Conservation (phyloP, 2,113 vertebrate species). For the Melanotaenia duboulayi region DNA sequence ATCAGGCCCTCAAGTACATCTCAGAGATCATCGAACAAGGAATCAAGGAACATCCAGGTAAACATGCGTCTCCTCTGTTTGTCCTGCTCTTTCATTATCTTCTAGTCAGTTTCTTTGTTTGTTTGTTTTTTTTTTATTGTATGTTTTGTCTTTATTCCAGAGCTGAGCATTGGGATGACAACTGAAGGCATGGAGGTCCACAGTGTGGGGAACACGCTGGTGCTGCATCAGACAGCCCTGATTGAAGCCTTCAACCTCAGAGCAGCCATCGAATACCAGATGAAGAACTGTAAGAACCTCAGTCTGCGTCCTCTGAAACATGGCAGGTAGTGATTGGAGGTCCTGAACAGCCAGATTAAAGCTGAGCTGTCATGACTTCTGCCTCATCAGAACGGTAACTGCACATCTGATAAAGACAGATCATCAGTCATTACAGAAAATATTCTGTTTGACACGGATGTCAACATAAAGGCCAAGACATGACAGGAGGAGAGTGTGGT, state of each 20-base stretch:
- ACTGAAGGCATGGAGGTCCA: slow-evolving; percentile 93
- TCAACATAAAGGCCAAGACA: too few species aligned
- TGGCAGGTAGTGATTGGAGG: too few species aligned
- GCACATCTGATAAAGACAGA: too few species aligned
- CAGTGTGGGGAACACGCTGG: slow-evolving; percentile 94
- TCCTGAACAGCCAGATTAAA: too few species aligned
- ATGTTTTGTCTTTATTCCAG: slow-evolving; percentile 46
- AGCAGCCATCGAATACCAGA: slow-evolving; percentile 93
- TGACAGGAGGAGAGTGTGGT: too few species aligned
- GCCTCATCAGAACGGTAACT: too few species aligned
- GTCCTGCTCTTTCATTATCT: neutral
- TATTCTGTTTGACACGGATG: too few species aligned
- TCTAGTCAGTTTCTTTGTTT: too few species aligned
- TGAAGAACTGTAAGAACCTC: slow-evolving; percentile 84
- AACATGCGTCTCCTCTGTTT: neutral
- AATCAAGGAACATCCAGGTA: slow-evolving; percentile 91
- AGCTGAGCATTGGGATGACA: slow-evolving; percentile 92
- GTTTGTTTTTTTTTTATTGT: neutral
- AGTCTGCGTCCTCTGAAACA: neutral
- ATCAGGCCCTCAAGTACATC: slow-evolving; percentile 87
- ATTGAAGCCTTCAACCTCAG: slow-evolving; percentile 98
- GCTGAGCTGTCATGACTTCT: too few species aligned
- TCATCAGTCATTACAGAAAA: too few species aligned
- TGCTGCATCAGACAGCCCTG: slow-evolving; percentile 92
- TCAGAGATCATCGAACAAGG: slow-evolving; percentile 90